Percentiles rank a stretch among this genome's conserved stretches.
phyloP scores from a whole-genome alignment of 2,888 invertebrate genomes.

The Patella depressa region DNA sequence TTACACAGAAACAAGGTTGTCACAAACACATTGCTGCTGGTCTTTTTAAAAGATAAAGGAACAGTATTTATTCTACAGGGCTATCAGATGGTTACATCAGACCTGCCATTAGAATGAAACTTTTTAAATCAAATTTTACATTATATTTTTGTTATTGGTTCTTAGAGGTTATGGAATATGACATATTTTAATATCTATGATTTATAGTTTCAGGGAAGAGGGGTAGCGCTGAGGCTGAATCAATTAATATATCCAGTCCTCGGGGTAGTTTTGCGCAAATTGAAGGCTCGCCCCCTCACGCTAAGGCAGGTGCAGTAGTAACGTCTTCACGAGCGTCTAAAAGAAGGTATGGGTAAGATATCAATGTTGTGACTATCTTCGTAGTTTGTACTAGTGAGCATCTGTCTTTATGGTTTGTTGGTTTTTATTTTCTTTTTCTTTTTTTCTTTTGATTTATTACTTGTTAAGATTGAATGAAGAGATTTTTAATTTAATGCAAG shows the following conservation, averaged over 20 bases:
- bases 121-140: no score
- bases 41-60: no score
- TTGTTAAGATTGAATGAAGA: background rate
- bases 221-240: conserved; percentile 65
- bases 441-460: conserved; percentile 4
- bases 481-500: no score
- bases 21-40: no score
- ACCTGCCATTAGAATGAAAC: no score
- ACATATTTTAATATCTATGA: conserved; percentile 8
- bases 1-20: no score
- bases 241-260: conserved; percentile 73
- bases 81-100: no score
- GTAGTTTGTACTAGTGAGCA: background rate
- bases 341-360: conserved; percentile 77
- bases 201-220: conserved; percentile 53
- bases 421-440: background rate
- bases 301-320: conserved; percentile 89
- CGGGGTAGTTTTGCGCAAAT: conserved; percentile 74
- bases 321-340: conserved; percentile 91
- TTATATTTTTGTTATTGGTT: no score
- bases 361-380: background rate
- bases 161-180: no score
- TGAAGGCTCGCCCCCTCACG: conserved; percentile 68
- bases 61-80: no score
- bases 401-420: conserved; percentile 15